Evolutionary conservation across 2,113 vertebrate genomes (phyloP).

Genomic region (Acanthochromis polyacanthus): DNA sequence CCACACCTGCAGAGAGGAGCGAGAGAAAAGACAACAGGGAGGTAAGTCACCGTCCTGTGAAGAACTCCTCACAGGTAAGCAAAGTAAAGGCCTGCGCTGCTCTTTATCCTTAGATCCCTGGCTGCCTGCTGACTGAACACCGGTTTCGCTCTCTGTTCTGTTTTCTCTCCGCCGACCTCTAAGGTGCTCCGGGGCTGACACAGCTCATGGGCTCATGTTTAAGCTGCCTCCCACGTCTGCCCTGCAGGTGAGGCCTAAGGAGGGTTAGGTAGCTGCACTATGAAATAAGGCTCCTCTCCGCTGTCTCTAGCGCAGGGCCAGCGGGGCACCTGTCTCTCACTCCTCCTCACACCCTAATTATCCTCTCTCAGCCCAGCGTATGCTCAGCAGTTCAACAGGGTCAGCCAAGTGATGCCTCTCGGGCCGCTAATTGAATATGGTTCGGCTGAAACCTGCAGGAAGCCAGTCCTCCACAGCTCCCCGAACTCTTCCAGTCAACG

Average conservation of each 20-base stretch:
- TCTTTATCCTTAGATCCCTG: slow-evolving; percentile 60
- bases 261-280: slow-evolving; percentile 65
- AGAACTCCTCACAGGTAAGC: slow-evolving; percentile 9
- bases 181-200: slow-evolving; percentile 47
- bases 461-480: slow-evolving; percentile 41
- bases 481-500: slow-evolving; percentile 45
- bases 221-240: slow-evolving; percentile 77
- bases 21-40: slow-evolving; percentile 14
- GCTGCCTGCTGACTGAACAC: slow-evolving; percentile 33
- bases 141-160: slow-evolving; percentile 30
- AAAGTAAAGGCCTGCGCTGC: slow-evolving; percentile 12
- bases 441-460: slow-evolving; percentile 48
- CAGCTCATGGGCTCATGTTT: slow-evolving; percentile 73
- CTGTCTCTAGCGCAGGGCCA: slow-evolving; percentile 56
- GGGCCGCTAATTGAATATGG: slow-evolving; percentile 72
- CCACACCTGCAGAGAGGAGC: slow-evolving; percentile 86
- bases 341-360: slow-evolving; percentile 83
- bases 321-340: slow-evolving; percentile 75
- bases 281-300: slow-evolving; percentile 67
- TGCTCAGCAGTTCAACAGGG: slow-evolving; percentile 69
- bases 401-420: slow-evolving; percentile 73
- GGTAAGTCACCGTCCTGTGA: slow-evolving; percentile 25
- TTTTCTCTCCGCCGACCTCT: slow-evolving; percentile 61
- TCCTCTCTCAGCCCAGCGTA: slow-evolving; percentile 70
- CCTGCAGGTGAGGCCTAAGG: slow-evolving; percentile 74